These are phyloP conservation scores for Orchesella cincta DNA, from an alignment of 1,140 invertebrate genomes.

Conservation along the genomic window DNA sequence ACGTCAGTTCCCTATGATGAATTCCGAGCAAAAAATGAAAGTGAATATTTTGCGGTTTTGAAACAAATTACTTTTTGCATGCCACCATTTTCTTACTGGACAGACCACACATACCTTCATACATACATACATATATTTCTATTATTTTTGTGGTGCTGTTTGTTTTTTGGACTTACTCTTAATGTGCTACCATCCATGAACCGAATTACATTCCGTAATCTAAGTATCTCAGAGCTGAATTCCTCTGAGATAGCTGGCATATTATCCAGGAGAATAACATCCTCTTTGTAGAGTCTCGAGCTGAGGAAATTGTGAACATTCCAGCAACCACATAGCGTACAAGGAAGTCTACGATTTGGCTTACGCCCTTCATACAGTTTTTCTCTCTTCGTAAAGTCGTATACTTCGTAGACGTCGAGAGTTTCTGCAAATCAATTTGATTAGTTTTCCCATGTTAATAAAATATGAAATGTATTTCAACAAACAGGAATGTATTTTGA, in stretches of 20 bases:
- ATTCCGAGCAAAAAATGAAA: not conserved
- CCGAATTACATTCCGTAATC: not conserved
- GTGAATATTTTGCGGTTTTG: slow-evolving; percentile 12
- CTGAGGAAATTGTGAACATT: slow-evolving; percentile 13
- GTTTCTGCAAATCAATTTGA: slow-evolving; percentile 11
- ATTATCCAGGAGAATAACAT: slow-evolving; percentile 14
- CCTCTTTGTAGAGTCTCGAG: slow-evolving; percentile 19
- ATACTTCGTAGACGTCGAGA: not conserved
- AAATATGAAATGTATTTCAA: not conserved
- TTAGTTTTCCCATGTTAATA: not conserved
- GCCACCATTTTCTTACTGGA: no score
- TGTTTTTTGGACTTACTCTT: not conserved
- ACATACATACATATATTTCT: slow-evolving; percentile 1
- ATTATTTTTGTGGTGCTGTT: not conserved
- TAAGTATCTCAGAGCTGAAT: not conserved
- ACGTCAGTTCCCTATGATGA: slow-evolving; percentile 1
- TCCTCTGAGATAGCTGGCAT: not conserved
- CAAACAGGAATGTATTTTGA: not conserved
- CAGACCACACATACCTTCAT: no score
- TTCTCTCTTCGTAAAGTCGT: slow-evolving; percentile 10
- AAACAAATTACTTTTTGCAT: no score
- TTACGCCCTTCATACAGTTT: slow-evolving; percentile 16
- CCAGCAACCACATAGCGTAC: not conserved
- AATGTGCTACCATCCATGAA: slow-evolving; percentile 3
- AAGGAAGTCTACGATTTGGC: slow-evolving; percentile 3